phyloP scores from a whole-genome alignment of 2,888 invertebrate genomes.

The Ischnura elegans region DNA sequence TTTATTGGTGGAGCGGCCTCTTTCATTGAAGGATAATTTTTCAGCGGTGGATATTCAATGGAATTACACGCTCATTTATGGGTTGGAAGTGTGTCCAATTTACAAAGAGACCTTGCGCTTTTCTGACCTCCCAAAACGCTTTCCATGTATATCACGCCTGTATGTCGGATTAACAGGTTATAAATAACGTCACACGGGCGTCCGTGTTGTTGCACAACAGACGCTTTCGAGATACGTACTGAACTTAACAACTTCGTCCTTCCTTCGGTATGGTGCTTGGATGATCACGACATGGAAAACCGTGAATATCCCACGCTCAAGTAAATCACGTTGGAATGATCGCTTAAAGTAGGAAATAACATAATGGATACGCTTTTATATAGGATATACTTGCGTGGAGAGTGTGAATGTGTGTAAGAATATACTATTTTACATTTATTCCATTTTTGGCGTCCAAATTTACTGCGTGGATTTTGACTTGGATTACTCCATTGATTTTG shows the following conservation, averaged over 20 bases:
- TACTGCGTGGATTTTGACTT: too few relatives aligned
- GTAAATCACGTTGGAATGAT: not conserved
- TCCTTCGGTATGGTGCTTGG: not conserved
- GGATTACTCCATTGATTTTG: too few relatives aligned
- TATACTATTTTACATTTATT: too few relatives aligned
- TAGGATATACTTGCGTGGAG: too few relatives aligned
- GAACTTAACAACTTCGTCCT: not conserved
- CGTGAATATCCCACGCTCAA: not conserved
- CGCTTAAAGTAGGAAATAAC: not conserved
- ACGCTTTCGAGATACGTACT: not conserved
- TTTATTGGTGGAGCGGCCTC: not conserved
- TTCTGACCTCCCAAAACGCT: not conserved
- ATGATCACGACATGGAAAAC: not conserved
- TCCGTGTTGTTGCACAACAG: not conserved
- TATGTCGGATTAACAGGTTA: not conserved
- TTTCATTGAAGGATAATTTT: not conserved
- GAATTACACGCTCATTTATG: not conserved
- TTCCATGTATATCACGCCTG: not conserved
- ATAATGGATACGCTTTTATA: not conserved
- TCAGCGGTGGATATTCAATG: not conserved
- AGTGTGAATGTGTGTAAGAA: too few relatives aligned
- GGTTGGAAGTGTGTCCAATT: not conserved
- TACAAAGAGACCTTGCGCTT: not conserved
- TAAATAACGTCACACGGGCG: not conserved
- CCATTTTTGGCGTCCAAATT: too few relatives aligned